These are phyloP conservation scores for Stegodyphus mimosarum DNA, from an alignment of 1,140 invertebrate genomes.

Conservation along the genomic window DNA sequence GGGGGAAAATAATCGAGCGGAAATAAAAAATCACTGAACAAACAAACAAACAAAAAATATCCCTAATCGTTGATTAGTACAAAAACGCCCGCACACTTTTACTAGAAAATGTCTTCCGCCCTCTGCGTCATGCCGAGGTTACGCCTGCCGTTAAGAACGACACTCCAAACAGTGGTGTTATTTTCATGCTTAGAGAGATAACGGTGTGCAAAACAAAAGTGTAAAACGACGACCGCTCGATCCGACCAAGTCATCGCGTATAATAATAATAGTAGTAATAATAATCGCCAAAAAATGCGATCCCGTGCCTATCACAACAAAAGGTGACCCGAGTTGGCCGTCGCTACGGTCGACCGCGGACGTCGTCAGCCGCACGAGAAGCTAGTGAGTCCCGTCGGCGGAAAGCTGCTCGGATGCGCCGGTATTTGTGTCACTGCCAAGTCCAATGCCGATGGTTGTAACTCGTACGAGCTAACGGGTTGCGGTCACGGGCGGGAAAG, in stretches of 20 bases:
- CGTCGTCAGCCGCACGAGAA: not conserved
- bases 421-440: conserved; percentile 32
- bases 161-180: no score
- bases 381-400: not conserved
- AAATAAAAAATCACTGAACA: no score
- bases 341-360: conserved; percentile 35
- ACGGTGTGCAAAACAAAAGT: not conserved
- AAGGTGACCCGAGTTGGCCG: conserved; percentile 16
- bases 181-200: no score
- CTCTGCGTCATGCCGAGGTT: not conserved
- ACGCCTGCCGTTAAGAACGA: not conserved
- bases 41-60: no score
- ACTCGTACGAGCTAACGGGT: not conserved
- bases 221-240: not conserved
- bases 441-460: not conserved
- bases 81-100: not conserved
- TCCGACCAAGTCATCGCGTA: not conserved
- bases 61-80: no score
- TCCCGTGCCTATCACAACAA: not conserved
- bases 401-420: conserved; percentile 8
- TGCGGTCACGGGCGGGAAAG: not conserved
- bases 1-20: no score
- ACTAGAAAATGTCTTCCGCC: not conserved
- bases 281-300: not conserved
- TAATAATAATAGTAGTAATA: not conserved